These are phyloP conservation scores for Ellobium chinense DNA, from an alignment of 2,888 invertebrate genomes.

Conservation along the genomic window DNA sequence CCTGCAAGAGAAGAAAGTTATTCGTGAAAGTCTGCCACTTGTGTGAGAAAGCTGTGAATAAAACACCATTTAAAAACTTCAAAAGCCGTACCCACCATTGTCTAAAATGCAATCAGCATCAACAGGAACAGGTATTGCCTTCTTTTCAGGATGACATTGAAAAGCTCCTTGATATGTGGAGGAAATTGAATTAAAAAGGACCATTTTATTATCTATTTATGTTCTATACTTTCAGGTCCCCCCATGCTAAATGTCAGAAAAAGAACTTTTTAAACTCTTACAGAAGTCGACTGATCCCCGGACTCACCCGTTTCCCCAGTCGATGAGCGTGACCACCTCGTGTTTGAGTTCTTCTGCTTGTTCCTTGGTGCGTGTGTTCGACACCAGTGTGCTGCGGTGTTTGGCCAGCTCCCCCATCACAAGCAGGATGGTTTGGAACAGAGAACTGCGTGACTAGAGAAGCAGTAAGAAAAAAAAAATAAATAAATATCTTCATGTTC, in stretches of 20 bases:
- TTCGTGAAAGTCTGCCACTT: too few relatives aligned
- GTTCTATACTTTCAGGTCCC: too few relatives aligned
- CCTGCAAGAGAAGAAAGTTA: conserved; percentile 81
- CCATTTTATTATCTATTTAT: too few relatives aligned
- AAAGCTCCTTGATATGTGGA: too few relatives aligned
- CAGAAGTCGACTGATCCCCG: neutral
- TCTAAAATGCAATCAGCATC: too few relatives aligned
- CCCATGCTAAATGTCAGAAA: neutral
- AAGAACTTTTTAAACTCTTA: neutral
- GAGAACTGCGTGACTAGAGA: conserved; percentile 82
- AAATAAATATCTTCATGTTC: too few relatives aligned
- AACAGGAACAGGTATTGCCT: too few relatives aligned
- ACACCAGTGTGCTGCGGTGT: conserved; percentile 90
- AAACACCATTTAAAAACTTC: too few relatives aligned
- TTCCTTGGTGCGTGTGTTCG: conserved; percentile 93
- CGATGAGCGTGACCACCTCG: conserved; percentile 93
- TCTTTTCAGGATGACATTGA: too few relatives aligned
- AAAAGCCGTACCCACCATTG: too few relatives aligned
- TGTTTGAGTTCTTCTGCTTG: conserved; percentile 92
- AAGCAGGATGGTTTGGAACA: conserved; percentile 90
- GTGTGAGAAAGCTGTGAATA: too few relatives aligned
- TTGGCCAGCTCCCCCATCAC: conserved; percentile 94
- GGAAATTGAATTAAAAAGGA: too few relatives aligned
- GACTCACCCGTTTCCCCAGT: conserved; percentile 97
- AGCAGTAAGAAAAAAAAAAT: neutral